Percentiles rank a stretch among this genome's conserved stretches.
Conservation (phyloP, 2,888 invertebrate species). For the Gandaritis pyraliata region DNA sequence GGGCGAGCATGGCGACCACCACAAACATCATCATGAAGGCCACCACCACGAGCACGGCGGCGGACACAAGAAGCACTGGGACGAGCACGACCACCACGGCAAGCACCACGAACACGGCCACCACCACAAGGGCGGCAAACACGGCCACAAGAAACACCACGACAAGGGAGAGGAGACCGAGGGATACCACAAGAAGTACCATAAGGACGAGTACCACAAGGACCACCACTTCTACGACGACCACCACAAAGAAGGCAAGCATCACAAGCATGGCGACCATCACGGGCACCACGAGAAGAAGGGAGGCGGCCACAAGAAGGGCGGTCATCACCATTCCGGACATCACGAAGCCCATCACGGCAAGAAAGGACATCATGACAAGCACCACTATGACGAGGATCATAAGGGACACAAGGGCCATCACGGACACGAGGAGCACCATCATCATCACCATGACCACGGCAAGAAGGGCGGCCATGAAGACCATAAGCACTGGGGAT, state of each 20-base stretch:
- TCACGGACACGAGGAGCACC: conserved; percentile 90
- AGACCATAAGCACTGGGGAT: conserved; percentile 90
- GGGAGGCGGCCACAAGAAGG: conserved; percentile 92
- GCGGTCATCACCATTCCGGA: conserved; percentile 90
- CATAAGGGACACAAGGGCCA: conserved; percentile 92
- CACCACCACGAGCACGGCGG: conserved; percentile 91
- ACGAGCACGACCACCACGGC: conserved; percentile 89
- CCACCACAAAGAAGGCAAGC: conserved; percentile 92
- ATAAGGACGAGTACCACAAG: conserved; percentile 94
- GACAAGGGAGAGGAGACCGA: conserved; percentile 93
- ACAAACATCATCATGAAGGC: conserved; percentile 90
- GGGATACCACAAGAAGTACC: conserved; percentile 93
- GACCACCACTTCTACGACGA: conserved; percentile 95
- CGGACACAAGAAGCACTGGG: conserved; percentile 91
- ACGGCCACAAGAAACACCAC: conserved; percentile 92
- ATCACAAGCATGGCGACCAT: conserved; percentile 91
- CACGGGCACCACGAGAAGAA: conserved; percentile 91
- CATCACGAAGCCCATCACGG: conserved; percentile 91
- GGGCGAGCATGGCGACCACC: conserved; percentile 90
- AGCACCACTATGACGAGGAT: conserved; percentile 92
- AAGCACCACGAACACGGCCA: conserved; percentile 91
- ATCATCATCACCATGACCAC: conserved; percentile 89
- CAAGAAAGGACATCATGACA: conserved; percentile 92
- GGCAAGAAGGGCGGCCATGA: conserved; percentile 92
- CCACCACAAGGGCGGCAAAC: conserved; percentile 91